Conservation (phyloP, 2,888 invertebrate genomes). For the Kuschelorhynchus macadamiae region DNA sequence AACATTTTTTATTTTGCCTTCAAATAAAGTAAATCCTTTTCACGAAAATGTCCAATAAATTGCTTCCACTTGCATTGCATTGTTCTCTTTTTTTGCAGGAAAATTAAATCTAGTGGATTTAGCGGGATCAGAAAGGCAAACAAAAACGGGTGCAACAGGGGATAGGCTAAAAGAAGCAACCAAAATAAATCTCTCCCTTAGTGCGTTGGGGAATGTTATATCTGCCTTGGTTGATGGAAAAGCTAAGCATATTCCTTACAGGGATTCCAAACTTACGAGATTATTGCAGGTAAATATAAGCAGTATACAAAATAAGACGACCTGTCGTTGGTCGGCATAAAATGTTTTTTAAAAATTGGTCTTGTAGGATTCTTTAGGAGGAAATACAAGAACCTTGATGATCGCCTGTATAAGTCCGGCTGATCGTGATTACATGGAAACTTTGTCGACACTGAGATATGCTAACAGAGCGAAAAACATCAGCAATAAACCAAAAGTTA, state of each 20-base stretch:
- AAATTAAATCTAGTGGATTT: conserved; percentile 91
- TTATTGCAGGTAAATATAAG: conserved; percentile 74
- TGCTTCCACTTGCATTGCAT: no score
- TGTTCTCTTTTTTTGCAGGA: conserved; percentile 67
- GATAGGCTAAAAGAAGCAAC: conserved; percentile 90
- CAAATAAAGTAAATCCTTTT: no score
- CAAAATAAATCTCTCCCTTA: conserved; percentile 89
- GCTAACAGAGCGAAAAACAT: conserved; percentile 91
- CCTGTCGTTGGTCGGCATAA: no score
- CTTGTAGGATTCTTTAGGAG: conserved; percentile 81
- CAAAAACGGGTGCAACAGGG: conserved; percentile 87
- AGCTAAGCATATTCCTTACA: conserved; percentile 84
- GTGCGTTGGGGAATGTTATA: conserved; percentile 91
- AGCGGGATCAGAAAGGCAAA: conserved; percentile 90
- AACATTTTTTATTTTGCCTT: no score
- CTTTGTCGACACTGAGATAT: conserved; percentile 85
- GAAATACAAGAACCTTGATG: conserved; percentile 92
- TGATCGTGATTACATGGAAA: conserved; percentile 87
- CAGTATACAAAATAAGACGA: no score
- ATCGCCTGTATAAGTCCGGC: conserved; percentile 88
- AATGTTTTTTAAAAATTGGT: no score
- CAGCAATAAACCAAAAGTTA: conserved; percentile 86
- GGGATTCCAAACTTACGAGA: conserved; percentile 89
- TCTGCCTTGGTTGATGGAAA: conserved; percentile 88
- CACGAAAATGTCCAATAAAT: no score